Base-by-base conservation (phyloP, 2,113 vertebrate species). In the Pelusios castaneus region DNA sequence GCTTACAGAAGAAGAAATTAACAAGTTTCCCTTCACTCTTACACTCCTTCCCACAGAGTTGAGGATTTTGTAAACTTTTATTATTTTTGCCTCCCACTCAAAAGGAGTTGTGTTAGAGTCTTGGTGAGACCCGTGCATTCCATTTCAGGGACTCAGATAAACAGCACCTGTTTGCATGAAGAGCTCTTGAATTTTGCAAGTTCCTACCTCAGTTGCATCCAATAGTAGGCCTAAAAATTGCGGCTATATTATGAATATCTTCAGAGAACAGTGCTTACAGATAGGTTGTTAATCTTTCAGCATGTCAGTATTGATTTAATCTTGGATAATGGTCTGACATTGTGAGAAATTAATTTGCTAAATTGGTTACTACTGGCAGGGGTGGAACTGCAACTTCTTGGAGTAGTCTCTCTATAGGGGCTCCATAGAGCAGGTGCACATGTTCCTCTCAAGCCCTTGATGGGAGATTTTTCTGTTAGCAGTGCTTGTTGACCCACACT, bases 51-150 rank as follows among this genome's bases (percentile, higher is more conserved):
- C 52, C 91, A 10, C 89, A 81, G 49, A 9, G 41, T 27, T 76
- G 73, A 34, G 82, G 63, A 34, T 25, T 7, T 7, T 79, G 24
- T 82, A 87, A 38, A 2, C 73, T 4, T 78, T n/a, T 91, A 22
- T 85, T 81, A 2, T 13, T 93, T n/a, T 41, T 29, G 10, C 22
- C 21, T 5, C 29, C 16, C 55, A 56, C 5, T 11, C 17, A 16
- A 75, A 38, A 58, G 0, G 0, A 87, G 41, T 25, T 4, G 34
- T 49, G 0, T 85, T 76, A 38, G 17, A 87, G 19, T 21, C 6
- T 77, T 82, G 6, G 29, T 45, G 24, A 76, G 43, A 7, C 24
- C 41, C 12, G 45, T 29, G 38, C 4, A 11, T 75, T 75, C 22
- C 73, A 2, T 76, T 76, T 41, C 43, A 27, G 41, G 41, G 25